Evolutionary conservation across 2,888 invertebrate species (phyloP), one percentile per base, ranked within the genome.

Genomic region (Chrysina gloriosa): DNA sequence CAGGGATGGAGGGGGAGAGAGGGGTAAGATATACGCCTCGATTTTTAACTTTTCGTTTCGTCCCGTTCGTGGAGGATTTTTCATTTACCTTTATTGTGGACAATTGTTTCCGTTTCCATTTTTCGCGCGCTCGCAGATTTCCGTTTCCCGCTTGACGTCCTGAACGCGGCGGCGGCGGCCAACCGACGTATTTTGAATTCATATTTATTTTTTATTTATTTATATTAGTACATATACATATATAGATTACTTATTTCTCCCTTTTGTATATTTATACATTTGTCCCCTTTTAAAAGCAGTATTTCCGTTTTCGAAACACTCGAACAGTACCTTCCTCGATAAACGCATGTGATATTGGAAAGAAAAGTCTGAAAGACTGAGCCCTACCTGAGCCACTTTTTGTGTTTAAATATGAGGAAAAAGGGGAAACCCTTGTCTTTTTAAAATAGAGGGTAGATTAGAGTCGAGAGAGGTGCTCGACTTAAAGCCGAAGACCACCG

Each of bases 181-280:
- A 3, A n/a, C 2, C 36, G 2, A 36, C 36, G 14, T 14, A 11
- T 36, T 36, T 4, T 14, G 42, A 42, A 42, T 42, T 42, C 14
- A 42, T 42, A 42, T 42, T 42, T 42, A 42, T 42, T 42, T 42
- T 42, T n/a, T n/a, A 42, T 42, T 42, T 42, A 42, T 42, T 42
- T 42, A 42, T 42, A 42, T 42, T 7, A 2, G 4, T 42, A 42
- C 19, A 42, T 9, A 36, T 3, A n/a, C 14, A 36, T n/a, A 36
- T n/a, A 11, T 36, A 36, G 14, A 36, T 36, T 36, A 11, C 36
- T 36, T 36, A 36, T 11, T 36, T 36, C 36, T 36, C n/a, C 6
- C 11, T 36, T 36, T 36, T 36, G 14, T 36, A 36, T 36, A 11
- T 36, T 11, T 36, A 36, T 36, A 36, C 36, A n/a, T 36, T 36